Base-by-base conservation (phyloP, 2,888 invertebrate genomes). In the Listrodromus nycthemerus region DNA sequence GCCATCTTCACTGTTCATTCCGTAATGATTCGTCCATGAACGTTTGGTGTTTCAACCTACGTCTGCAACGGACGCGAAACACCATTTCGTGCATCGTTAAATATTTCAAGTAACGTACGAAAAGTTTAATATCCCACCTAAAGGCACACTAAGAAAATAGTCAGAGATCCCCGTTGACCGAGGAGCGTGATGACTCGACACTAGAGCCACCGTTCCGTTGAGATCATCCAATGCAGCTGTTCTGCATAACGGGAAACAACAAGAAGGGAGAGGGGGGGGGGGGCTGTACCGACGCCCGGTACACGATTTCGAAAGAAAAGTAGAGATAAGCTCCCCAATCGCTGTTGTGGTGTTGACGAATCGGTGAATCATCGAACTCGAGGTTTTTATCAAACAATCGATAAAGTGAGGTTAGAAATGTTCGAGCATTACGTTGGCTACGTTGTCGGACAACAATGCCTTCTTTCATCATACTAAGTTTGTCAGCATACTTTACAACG, bases 211-310 rank as follows among this genome's bases (percentile, higher is more conserved):
- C 69, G 73, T 83, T 76, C 55, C 50, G 80, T 73, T 76, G 80
- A 61, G 80, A 80, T 83, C 37, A 80, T 83, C 71, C 73, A 80
- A 50, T 76, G 83, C 83, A 83, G 83, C 80, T 83, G 83, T 75
- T 83, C 80, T 83, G 76, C 75, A 83, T 83, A 83, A 83, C 83
- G 83, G 83, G 76, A 83, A 76, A 83, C 61, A 52, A 45, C 45
- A 37, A 19, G 52, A 19, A 61, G 52, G 63, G 41, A 5, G 33
- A 37, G 37, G 37, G 33, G 33, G 33, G 33, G 33, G 33, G 33
- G 33, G 37, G 2, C 37, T 37, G 55, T 48, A 58, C 79, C 65
- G 67, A 74, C 73, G 73, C 45, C 48, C 33, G 55, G 7, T 61
- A 45, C 41, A 61, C 48, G 30, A 19, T 58, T 21, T 33, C 61